Conservation (phyloP, 2,888 invertebrate species). For the Teleogryllus oceanicus region DNA sequence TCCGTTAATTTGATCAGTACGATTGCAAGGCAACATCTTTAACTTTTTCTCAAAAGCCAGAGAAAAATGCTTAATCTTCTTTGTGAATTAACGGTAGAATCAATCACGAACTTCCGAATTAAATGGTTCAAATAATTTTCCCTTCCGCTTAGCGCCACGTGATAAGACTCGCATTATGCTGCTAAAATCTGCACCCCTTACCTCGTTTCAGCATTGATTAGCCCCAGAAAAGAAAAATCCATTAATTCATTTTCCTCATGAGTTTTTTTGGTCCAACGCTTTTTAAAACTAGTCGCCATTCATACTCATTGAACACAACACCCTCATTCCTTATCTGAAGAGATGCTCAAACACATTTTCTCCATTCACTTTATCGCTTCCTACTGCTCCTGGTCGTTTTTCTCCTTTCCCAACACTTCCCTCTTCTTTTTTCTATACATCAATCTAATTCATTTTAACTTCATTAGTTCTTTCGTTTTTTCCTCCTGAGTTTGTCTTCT, state of each 20-base stretch:
- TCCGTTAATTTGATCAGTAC: constrained; percentile 4
- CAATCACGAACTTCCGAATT: neutral
- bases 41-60: neutral
- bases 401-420: neutral
- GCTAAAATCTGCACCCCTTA: neutral
- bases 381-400: neutral
- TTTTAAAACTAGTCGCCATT: constrained; percentile 27
- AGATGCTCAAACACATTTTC: neutral
- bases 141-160: neutral
- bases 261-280: constrained; percentile 31
- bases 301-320: neutral
- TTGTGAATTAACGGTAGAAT: neutral
- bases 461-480: constrained; percentile 30
- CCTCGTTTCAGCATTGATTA: constrained; percentile 33
- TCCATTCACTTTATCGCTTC: neutral
- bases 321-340: no score
- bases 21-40: neutral
- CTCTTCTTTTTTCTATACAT: no score
- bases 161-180: neutral
- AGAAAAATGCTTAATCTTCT: neutral
- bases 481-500: constrained; percentile 29
- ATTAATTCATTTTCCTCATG: constrained; percentile 34
- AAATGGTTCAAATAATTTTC: neutral
- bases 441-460: constrained; percentile 33
- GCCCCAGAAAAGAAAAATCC: constrained; percentile 34